A percentile compares a stretch with the other conserved stretches of the same genome.
Conservation (phyloP, 2,888 invertebrate genomes). For the Phasia obesa region DNA sequence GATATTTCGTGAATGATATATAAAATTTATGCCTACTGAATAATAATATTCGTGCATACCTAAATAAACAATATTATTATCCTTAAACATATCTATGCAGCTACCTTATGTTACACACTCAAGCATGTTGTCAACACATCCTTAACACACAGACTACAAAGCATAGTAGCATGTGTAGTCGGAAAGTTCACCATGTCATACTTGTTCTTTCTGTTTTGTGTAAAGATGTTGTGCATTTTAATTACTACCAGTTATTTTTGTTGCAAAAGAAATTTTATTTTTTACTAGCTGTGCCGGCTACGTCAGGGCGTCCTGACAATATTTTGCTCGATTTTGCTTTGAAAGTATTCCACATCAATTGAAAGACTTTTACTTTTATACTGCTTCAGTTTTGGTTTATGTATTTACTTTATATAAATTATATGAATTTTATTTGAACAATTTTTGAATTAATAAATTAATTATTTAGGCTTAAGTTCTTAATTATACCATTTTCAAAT, state of each 20-base stretch:
- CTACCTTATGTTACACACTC: background rate
- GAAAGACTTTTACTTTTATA: no score
- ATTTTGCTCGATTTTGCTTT: background rate
- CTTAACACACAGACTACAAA: background rate
- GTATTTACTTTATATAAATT: no score
- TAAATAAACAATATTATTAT: background rate
- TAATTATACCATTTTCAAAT: no score
- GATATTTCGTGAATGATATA: constrained; percentile 1
- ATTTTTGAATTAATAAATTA: no score
- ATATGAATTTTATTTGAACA: no score
- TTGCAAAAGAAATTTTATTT: no score
- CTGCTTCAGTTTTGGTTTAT: no score
- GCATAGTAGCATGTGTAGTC: background rate
- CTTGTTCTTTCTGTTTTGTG: background rate
- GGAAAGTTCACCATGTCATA: background rate
- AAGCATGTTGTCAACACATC: background rate
- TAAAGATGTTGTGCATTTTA: background rate
- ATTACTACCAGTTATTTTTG: background rate
- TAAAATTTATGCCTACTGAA: background rate
- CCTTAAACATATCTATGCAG: constrained; percentile 13
- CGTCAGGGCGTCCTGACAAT: no score
- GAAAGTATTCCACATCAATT: no score
- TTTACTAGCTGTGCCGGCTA: no score
- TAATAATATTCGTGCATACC: background rate
- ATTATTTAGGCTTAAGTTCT: no score